Percentiles rank a stretch among this genome's conserved stretches.
phyloP scores from a whole-genome alignment of 2,888 invertebrate species.

The Microplitis manilae region DNA sequence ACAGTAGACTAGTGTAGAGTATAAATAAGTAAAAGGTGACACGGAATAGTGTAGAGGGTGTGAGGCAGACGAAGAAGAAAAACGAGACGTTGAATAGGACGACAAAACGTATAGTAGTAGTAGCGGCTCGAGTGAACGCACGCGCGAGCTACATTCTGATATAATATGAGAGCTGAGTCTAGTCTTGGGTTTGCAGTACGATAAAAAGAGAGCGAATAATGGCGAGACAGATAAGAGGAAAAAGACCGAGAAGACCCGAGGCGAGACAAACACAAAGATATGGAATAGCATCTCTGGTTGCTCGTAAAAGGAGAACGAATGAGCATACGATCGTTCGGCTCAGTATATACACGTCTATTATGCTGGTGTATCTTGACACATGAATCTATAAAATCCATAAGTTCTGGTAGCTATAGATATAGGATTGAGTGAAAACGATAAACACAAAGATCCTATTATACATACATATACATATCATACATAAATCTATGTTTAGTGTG shows the following conservation, averaged over 20 bases:
- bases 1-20: not conserved
- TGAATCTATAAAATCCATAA: conserved; percentile 27
- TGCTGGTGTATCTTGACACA: conserved; percentile 22
- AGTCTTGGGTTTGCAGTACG: conserved; percentile 24
- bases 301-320: conserved; percentile 30
- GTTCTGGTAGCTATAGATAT: conserved; percentile 2
- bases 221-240: not conserved
- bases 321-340: conserved; percentile 17
- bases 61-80: not conserved
- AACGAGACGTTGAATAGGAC: conserved; percentile 35
- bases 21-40: not conserved
- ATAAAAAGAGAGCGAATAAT: conserved; percentile 1
- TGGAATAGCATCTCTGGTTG: conserved; percentile 28
- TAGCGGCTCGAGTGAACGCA: conserved; percentile 28
- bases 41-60: not conserved
- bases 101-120: conserved; percentile 18
- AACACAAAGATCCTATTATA: not conserved
- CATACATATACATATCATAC: not conserved
- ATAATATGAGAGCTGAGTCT: not conserved
- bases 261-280: conserved; percentile 9
- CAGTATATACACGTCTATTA: conserved; percentile 22
- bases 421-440: not conserved
- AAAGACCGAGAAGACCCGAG: not conserved
- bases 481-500: not conserved
- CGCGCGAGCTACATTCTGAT: conserved; percentile 18